phyloP scores from a whole-genome alignment of 2,797 vertebrate genomes.

The Notolabrus celidotus region DNA sequence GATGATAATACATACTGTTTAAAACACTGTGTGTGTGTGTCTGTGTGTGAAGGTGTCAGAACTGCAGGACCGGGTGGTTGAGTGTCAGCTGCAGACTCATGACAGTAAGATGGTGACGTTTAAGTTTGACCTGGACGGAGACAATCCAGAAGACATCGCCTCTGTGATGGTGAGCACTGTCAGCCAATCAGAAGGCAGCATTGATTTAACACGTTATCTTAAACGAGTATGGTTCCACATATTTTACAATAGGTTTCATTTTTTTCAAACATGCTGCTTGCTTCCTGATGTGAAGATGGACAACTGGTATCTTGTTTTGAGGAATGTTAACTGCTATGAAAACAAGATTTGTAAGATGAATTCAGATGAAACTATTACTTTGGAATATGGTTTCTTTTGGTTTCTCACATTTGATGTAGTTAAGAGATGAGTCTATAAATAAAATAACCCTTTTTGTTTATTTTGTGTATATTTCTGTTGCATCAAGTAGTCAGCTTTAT shows the following conservation, averaged over 20 bases:
- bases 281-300: too few species aligned
- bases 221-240: too few species aligned
- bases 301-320: too few species aligned
- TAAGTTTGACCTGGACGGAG: conserved; percentile 96
- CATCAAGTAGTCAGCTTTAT: neutral
- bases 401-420: too few species aligned
- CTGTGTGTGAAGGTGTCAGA: conserved; percentile 86
- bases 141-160: conserved; percentile 95
- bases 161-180: conserved; percentile 90
- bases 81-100: conserved; percentile 96
- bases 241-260: too few species aligned
- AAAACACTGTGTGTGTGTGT: conserved; percentile 4
- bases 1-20: too few species aligned
- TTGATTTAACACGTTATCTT: neutral
- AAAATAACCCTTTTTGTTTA: neutral
- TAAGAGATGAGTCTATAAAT: too few species aligned
- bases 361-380: too few species aligned
- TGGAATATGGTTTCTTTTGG: too few species aligned
- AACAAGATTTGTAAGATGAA: too few species aligned
- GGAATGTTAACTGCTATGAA: too few species aligned
- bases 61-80: conserved; percentile 92
- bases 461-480: neutral
- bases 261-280: too few species aligned
- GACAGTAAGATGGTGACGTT: conserved; percentile 98
- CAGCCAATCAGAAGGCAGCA: conserved; percentile 30